Evolutionary conservation across 2,797 vertebrate genomes (phyloP).

Genomic region (Epinephelus coioides): DNA sequence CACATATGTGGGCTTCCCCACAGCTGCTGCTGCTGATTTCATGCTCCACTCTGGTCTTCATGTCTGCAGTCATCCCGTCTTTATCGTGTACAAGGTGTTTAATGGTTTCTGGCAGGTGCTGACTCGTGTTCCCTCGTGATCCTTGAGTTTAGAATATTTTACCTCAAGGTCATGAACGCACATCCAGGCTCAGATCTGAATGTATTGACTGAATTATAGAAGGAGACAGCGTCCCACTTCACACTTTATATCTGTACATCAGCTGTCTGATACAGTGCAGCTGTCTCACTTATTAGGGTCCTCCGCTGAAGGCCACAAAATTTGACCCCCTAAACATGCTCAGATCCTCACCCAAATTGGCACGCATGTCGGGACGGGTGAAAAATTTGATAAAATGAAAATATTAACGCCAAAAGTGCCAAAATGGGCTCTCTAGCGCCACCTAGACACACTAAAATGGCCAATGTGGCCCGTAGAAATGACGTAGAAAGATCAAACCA

Average conservation of each 20-base stretch:
- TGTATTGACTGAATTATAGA: neutral
- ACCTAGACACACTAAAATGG: too few relatives aligned
- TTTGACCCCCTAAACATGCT: too few relatives aligned
- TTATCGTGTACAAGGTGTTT: neutral
- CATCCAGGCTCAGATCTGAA: neutral
- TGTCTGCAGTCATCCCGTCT: neutral
- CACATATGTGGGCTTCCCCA: neutral
- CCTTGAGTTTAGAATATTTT: neutral
- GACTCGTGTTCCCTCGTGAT: neutral
- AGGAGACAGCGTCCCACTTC: neutral
- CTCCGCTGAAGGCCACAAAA: too few relatives aligned
- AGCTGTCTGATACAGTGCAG: neutral
- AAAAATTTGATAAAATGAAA: too few relatives aligned
- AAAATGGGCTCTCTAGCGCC: too few relatives aligned
- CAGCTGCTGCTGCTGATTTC: constrained; percentile 5
- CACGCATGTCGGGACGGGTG: too few relatives aligned
- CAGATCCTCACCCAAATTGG: too few relatives aligned
- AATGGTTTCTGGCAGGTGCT: constrained; percentile 2
- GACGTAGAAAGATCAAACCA: too few relatives aligned
- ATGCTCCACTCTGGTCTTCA: neutral
- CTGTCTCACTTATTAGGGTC: too few relatives aligned
- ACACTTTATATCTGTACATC: neutral
- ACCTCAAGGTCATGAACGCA: neutral
- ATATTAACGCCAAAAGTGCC: too few relatives aligned
- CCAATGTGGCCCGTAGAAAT: too few relatives aligned